These are phyloP conservation scores for Macropodus opercularis DNA, from an alignment of 2,797 vertebrate species.

Conservation along the genomic window DNA sequence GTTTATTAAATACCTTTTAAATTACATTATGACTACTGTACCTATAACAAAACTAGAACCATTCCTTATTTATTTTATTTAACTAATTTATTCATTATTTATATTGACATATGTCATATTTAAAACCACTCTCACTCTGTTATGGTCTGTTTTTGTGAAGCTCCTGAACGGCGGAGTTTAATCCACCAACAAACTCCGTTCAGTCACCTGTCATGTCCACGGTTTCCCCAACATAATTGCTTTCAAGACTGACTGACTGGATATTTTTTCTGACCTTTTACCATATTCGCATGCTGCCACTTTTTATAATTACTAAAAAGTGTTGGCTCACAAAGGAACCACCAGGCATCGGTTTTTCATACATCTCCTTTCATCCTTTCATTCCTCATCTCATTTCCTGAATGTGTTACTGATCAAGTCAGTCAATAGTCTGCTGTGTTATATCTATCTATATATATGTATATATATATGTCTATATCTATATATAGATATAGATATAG, in stretches of 20 bases:
- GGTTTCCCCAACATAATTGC: slow-evolving; percentile 11
- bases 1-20: neutral
- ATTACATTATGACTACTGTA: too few species aligned
- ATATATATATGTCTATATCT: too few species aligned
- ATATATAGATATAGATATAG: too few species aligned
- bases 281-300: too few species aligned
- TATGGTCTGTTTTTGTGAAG: slow-evolving; percentile 38
- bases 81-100: slow-evolving; percentile 31
- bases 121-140: slow-evolving; percentile 41
- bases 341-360: too few species aligned
- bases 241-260: slow-evolving; percentile 20
- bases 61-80: slow-evolving; percentile 24
- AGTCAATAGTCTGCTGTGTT: slow-evolving; percentile 47
- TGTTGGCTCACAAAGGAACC: too few species aligned
- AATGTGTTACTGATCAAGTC: slow-evolving; percentile 17
- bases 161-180: slow-evolving; percentile 25
- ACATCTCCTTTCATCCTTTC: too few species aligned
- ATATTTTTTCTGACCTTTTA: slow-evolving; percentile 14
- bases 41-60: slow-evolving; percentile 10
- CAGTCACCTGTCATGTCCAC: slow-evolving; percentile 25
- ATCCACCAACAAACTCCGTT: slow-evolving; percentile 38
- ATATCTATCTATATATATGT: neutral
- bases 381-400: too few species aligned
- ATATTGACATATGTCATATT: slow-evolving; percentile 52
- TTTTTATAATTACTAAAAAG: too few species aligned